A percentile compares a stretch with the other conserved stretches of the same genome.
Conservation (phyloP, 2,888 invertebrate genomes). For the Nephrotoma guestfalica region DNA sequence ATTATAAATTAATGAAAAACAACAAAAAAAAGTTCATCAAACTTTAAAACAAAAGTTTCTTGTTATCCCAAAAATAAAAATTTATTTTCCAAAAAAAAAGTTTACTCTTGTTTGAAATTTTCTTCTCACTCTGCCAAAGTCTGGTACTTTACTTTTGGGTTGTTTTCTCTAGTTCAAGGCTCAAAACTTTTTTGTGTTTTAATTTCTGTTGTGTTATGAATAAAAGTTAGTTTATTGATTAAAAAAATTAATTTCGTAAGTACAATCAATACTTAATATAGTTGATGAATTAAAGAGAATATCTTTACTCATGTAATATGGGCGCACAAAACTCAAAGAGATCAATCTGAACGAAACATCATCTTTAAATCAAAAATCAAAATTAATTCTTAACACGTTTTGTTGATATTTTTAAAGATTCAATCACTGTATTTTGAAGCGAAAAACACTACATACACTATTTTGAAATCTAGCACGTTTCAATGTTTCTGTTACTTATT, state of each 20-base stretch:
- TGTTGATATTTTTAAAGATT: neutral
- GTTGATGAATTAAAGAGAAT: neutral
- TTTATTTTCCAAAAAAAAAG: neutral
- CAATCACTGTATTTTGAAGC: neutral
- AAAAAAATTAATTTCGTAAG: neutral
- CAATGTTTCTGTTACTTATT: neutral
- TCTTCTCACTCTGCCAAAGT: neutral
- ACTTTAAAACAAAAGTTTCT: conserved; percentile 3
- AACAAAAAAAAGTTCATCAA: conserved; percentile 3
- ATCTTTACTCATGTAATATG: neutral
- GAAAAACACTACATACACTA: neutral
- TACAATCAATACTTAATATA: neutral
- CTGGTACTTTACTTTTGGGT: neutral
- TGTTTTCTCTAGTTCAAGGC: neutral
- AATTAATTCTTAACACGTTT: neutral
- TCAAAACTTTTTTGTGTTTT: neutral
- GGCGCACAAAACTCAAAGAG: neutral
- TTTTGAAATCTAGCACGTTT: neutral
- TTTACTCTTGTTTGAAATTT: neutral
- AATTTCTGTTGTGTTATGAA: neutral
- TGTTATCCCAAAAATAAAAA: neutral
- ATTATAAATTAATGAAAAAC: conserved; percentile 2
- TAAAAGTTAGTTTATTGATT: neutral
- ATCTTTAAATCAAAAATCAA: neutral
- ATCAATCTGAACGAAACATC: neutral